phyloP scores from a whole-genome alignment of 2,888 invertebrate genomes.

The Drosophila phalerata region DNA sequence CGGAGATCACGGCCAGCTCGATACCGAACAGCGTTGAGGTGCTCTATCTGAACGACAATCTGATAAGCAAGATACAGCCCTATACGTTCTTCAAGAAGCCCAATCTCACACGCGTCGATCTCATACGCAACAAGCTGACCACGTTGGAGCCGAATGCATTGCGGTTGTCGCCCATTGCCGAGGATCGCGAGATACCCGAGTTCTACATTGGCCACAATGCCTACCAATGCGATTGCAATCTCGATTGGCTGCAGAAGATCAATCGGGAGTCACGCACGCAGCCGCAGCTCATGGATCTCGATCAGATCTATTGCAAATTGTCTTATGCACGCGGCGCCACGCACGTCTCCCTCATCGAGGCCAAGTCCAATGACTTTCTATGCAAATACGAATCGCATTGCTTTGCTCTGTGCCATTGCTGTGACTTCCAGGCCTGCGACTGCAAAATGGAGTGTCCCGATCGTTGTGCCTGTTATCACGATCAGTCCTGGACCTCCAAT shows the following conservation, averaged over 20 bases:
- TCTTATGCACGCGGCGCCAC: conserved; percentile 94
- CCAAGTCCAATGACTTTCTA: conserved; percentile 94
- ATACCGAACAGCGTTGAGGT: conserved; percentile 94
- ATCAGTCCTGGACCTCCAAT: conserved; percentile 96
- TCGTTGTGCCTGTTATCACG: conserved; percentile 97
- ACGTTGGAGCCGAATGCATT: conserved; percentile 96
- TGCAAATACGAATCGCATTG: conserved; percentile 97
- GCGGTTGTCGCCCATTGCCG: conserved; percentile 92
- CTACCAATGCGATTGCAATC: conserved; percentile 96
- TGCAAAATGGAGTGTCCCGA: conserved; percentile 98
- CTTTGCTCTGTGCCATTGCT: conserved; percentile 97
- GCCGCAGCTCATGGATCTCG: conserved; percentile 94
- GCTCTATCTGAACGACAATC: conserved; percentile 95
- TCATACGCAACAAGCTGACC: conserved; percentile 96
- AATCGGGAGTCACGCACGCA: conserved; percentile 93
- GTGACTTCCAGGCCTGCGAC: conserved; percentile 98
- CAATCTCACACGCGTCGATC: conserved; percentile 95
- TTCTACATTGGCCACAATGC: conserved; percentile 98
- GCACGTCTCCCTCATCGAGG: conserved; percentile 93
- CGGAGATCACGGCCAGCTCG: conserved; percentile 91
- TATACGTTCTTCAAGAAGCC: conserved; percentile 96
- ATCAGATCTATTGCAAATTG: conserved; percentile 94
- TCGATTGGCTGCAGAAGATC: conserved; percentile 97
- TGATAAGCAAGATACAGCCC: conserved; percentile 93
- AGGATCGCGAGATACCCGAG: conserved; percentile 92